Base-by-base conservation (phyloP, 1,140 invertebrate species). In the Pseudomyrmex cubaensis region DNA sequence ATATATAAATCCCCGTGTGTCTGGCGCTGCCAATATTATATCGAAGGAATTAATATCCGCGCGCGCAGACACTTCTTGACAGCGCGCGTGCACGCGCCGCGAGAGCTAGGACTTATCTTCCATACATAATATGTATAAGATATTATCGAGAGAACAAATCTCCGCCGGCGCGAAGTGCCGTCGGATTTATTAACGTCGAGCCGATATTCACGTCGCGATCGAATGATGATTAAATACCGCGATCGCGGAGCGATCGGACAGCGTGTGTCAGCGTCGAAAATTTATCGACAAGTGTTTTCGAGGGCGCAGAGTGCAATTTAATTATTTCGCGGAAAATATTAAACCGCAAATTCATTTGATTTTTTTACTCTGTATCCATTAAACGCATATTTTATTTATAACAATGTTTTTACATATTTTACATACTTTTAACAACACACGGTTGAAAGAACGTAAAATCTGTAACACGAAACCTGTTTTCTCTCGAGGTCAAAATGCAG, bases 1-100 rank as follows among this genome's bases (percentile, higher is more conserved):
- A 52, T 20, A 0, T 83, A 83, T 83, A 83, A 83, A 83, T 83
- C 61, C 62, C 7, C 13, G 17, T 72, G 59, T 80, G 44, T 59
- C 35, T 35, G 5, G 35, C 63, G 67, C 46, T 77, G 48, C 20
- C 15, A 54, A 57, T 56, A 48, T 76, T 83, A 83, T 66, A 83
- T 66, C 63, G 17, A 20, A 46, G 7, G 4, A 83, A 83, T 83
- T 67, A 76, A 83, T 77, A 83, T 77, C 22, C 63, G 8, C 17
- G 50, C 17, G 50, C 64, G 20, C 7, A 9, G n/a, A 57, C 54
- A 44, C 10, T 20, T 50, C 5, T 15, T 57, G 44, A 57, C 35
- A 59, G 44, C 64, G 25, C 25, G 52, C 57, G 54, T 25, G 15
- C 70, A 70, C 76, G 59, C 17, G 76, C 59, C 20, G 66, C 50